Conservation (phyloP, 1,140 invertebrate genomes). For the Pseudomyrmex flavicornis region DNA sequence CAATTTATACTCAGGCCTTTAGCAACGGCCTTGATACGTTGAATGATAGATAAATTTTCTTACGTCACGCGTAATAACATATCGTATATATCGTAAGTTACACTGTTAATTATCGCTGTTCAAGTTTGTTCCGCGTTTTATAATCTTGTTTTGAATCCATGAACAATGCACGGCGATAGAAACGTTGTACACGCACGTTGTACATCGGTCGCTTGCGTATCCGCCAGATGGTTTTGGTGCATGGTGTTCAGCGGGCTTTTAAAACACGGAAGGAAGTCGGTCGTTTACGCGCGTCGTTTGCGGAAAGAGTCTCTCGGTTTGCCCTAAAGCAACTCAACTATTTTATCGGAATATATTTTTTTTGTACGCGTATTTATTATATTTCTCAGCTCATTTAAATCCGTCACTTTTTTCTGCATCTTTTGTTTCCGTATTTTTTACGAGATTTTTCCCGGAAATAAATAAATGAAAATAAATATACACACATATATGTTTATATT, state of each 20-base stretch:
- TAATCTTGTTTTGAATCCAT: too few relatives aligned
- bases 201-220: constrained; percentile 31
- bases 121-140: neutral
- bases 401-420: too few relatives aligned
- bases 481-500: too few relatives aligned
- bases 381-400: too few relatives aligned
- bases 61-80: neutral
- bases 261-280: constrained; percentile 65
- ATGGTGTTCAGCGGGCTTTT: constrained; percentile 45
- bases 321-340: constrained; percentile 9
- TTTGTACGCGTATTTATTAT: neutral
- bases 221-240: constrained; percentile 58
- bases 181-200: neutral
- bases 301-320: neutral
- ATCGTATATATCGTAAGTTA: neutral
- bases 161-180: too few relatives aligned
- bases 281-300: constrained; percentile 31
- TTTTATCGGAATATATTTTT: neutral
- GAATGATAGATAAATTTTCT: constrained; percentile 3
- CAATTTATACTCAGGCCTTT: neutral
- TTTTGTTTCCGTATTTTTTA: too few relatives aligned
- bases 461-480: too few relatives aligned
- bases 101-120: neutral
- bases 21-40: neutral
- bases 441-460: too few relatives aligned